Conservation (phyloP, 2,113 vertebrate genomes). For the Trochalopteron elliotii region DNA sequence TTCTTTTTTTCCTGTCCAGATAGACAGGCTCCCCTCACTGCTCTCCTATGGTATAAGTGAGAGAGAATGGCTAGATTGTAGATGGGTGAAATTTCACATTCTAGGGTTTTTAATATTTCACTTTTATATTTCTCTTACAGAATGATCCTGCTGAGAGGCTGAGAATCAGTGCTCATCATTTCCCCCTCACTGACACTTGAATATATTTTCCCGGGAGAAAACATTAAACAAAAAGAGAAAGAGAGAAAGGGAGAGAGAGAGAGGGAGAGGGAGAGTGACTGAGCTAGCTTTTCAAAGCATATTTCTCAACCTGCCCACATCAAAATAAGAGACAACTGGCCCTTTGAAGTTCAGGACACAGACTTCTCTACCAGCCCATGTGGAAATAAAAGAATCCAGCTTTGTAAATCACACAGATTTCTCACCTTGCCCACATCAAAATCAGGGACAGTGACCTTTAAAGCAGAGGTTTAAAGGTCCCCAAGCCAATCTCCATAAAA, state of each 20-base stretch:
- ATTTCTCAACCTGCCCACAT: slow-evolving; percentile 81
- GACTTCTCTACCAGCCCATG: slow-evolving; percentile 68
- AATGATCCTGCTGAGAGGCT: slow-evolving; percentile 79
- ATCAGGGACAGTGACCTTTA: slow-evolving; percentile 35
- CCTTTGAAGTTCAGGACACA: slow-evolving; percentile 79
- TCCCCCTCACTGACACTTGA: slow-evolving; percentile 75
- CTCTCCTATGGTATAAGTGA: slow-evolving; percentile 39
- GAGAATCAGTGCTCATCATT: slow-evolving; percentile 73
- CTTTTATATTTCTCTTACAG: slow-evolving; percentile 80
- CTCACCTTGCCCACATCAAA: slow-evolving; percentile 51
- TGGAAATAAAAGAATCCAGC: slow-evolving; percentile 45
- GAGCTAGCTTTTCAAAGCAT: slow-evolving; percentile 77
- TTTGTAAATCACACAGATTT: slow-evolving; percentile 56
- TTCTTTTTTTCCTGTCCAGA: slow-evolving; percentile 15
- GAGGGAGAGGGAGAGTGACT: slow-evolving; percentile 31
- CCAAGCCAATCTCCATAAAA: slow-evolving; percentile 18
- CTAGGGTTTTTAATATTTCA: slow-evolving; percentile 82
- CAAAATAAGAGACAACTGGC: slow-evolving; percentile 81
- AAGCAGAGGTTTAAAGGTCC: slow-evolving; percentile 11
- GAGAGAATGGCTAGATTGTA: slow-evolving; percentile 57
- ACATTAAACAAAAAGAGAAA: slow-evolving; percentile 76
- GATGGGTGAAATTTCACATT: slow-evolving; percentile 74
- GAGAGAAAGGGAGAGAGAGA: background rate
- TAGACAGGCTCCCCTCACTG: background rate
- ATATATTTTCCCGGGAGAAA: slow-evolving; percentile 78